phyloP scores from a whole-genome alignment of 2,888 invertebrate genomes.

The Lissonota sp. region DNA sequence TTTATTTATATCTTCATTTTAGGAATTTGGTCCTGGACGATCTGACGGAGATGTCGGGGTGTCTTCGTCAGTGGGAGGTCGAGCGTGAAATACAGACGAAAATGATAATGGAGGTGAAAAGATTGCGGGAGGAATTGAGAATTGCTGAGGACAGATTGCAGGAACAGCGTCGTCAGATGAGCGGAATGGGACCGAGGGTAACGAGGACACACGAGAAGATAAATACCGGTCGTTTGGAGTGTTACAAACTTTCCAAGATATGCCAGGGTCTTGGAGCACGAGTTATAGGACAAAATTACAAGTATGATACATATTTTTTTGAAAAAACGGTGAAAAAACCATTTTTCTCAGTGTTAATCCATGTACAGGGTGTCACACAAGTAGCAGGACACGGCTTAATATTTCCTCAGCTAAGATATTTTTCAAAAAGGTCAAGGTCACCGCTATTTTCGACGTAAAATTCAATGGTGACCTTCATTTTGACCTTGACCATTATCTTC shows the following conservation, averaged over 20 bases:
- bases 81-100: slow-evolving; percentile 77
- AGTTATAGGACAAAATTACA: slow-evolving; percentile 78
- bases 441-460: no score
- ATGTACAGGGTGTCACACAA: no score
- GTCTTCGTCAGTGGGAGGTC: slow-evolving; percentile 78
- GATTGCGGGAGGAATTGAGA: slow-evolving; percentile 75
- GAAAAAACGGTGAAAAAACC: no score
- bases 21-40: slow-evolving; percentile 81
- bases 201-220: slow-evolving; percentile 76
- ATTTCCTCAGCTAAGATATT: no score
- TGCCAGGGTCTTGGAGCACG: slow-evolving; percentile 78
- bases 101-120: slow-evolving; percentile 76
- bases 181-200: slow-evolving; percentile 75
- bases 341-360: no score
- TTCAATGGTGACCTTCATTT: no score
- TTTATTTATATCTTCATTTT: slow-evolving; percentile 37
- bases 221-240: slow-evolving; percentile 77
- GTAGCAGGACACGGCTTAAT: no score
- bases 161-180: slow-evolving; percentile 75
- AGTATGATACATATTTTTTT: slow-evolving; percentile 74
- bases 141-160: slow-evolving; percentile 76
- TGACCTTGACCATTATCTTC: no score
- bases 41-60: slow-evolving; percentile 78
- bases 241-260: slow-evolving; percentile 77
- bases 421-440: no score